Evolutionary conservation across 2,888 invertebrate genomes (phyloP), one percentile per base, ranked within the genome.

Genomic region (Plusia festucae): DNA sequence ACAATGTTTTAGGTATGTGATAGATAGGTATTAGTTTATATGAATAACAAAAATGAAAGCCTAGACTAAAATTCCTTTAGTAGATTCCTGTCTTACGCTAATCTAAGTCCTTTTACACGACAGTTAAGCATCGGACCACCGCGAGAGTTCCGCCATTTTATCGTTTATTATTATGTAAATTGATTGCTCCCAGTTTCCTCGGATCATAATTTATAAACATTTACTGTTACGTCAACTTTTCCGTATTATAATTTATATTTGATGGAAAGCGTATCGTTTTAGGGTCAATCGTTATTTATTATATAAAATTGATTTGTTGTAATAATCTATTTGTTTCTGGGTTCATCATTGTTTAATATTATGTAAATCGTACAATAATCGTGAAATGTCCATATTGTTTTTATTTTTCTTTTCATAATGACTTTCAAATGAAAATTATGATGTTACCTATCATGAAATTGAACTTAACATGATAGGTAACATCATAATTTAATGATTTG

Each of bases 141-240:
- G 40, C 40, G 11, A 34, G 56, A 27, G 22, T 60, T 67, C 75
- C 60, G 59, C 53, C 59, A 67, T 78, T 59, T 61, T 63, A 51
- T 60, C 60, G 51, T 54, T 60, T 34, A 58, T 18, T 60, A 73
- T 83, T 82, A 82, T 82, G 78, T 79, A 82, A 83, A 83, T 79
- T 75, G 77, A 79, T 82, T 79, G 71, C 67, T 59, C 59, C 63
- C 62, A 64, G 66, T 73, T 77, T 76, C 70, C 73, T 76, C 27
- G 22, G 27, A 61, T 70, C 65, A 30, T 66, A 65, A 68, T 70
- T 74, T 63, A 72, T 70, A 69, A 65, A 53, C 30, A 64, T 73
- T 75, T 34, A 56, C 22, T 52, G 53, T 79, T 79, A 72, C 79
- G 66, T 64, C 51, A 68, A 34, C 54, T 60, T 16, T 56, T 62